phyloP scores from a whole-genome alignment of 2,888 invertebrate genomes.

The Diachrysia chrysitis region DNA sequence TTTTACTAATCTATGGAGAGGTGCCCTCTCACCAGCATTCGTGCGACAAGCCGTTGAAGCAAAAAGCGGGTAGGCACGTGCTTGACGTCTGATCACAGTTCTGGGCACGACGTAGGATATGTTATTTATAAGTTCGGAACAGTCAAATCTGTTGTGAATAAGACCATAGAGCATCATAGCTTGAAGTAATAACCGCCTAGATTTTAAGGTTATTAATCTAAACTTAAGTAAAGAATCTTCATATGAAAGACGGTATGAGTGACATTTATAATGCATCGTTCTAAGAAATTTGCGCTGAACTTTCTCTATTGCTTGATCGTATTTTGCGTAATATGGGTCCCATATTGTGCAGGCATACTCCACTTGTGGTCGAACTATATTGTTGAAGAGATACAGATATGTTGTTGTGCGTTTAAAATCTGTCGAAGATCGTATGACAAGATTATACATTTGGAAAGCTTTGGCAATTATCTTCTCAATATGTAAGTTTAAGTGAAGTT shows the following conservation, averaged over 20 bases:
- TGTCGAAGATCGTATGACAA: background rate
- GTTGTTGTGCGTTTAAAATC: slow-evolving; percentile 10
- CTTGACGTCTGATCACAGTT: background rate
- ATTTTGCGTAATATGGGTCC: slow-evolving; percentile 6
- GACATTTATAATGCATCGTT: slow-evolving; percentile 5
- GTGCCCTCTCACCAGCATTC: background rate
- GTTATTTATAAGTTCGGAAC: background rate
- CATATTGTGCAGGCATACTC: slow-evolving; percentile 14
- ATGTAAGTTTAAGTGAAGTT: slow-evolving; percentile 13
- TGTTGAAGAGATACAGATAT: slow-evolving; percentile 5
- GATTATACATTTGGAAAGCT: slow-evolving; percentile 11
- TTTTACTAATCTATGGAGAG: background rate
- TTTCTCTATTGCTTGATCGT: background rate
- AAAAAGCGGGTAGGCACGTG: background rate
- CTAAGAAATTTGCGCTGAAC: slow-evolving; percentile 1
- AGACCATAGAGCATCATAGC: slow-evolving; percentile 10
- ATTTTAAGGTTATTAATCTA: background rate
- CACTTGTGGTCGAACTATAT: background rate
- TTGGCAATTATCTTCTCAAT: slow-evolving; percentile 9
- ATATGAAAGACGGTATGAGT: background rate
- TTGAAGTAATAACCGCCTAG: slow-evolving; percentile 3
- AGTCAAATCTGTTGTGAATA: slow-evolving; percentile 8
- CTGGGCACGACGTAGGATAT: background rate
- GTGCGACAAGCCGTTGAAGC: background rate
- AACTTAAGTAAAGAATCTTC: background rate